Base-by-base conservation (phyloP, 2,113 vertebrate species). In the Salvelinus fontinalis region DNA sequence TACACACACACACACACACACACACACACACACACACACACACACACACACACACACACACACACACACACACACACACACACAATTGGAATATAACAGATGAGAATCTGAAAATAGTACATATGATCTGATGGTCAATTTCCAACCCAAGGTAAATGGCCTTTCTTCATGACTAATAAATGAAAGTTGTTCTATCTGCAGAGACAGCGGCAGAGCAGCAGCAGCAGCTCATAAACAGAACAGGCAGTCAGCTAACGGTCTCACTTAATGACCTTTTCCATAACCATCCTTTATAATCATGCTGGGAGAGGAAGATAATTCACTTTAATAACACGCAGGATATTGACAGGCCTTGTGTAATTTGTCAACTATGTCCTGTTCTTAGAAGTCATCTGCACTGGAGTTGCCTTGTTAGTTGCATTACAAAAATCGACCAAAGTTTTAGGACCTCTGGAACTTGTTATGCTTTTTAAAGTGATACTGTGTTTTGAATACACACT, bases 251-350 rank as follows among this genome's bases (percentile, higher is more conserved):
- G 31, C 75, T 72, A 81, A 70, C 64, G 73, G 85, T 91, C 92
- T 92, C 86, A 84, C 88, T 87, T 88, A 84, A 91, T 93, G 93
- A 88, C 82, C 83, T 92, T 90, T 88, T 82, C 39, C 79, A 88
- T 92, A 91, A 91, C 81, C 79, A 75, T 39, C 86, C 89, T 78
- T 89, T 85, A 44, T 79, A 81, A 67, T 89, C 84, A 76, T 44
- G 39, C 39, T 44, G 39, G 39, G 39, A 44, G 8, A 86, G 9
- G 39, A 9, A 80, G 84, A 7, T 84, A 83, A 71, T 90, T 88
- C 81, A 73, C 76, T 85, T 90, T 77, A 83, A 81, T 89, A 81
- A 88, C 1, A 65, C 62, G 73, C 78, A 80, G 27, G 39, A 44
- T 44, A 44, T 69, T 0, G 0, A 57, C 54, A 16, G 54, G 4